These are phyloP conservation scores for Chrysochloris asiatica DNA, from an alignment of 2,113 vertebrate species.

Conservation along the genomic window DNA sequence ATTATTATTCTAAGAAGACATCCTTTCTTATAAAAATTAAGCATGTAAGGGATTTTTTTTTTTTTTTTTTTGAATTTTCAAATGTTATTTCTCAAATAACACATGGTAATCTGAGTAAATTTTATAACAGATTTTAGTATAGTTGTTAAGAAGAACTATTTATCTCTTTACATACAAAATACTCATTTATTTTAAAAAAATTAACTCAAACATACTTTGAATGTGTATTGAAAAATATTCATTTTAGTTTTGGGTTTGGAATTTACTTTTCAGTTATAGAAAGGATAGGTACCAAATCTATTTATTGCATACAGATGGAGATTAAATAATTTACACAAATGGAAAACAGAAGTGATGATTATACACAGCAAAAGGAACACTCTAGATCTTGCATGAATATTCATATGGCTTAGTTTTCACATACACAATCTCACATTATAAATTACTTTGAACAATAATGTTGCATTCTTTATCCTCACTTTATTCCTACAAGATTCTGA, in stretches of 20 bases:
- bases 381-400: conserved; percentile 67
- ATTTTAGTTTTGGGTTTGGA: conserved; percentile 23
- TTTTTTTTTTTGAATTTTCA: conserved; percentile 28
- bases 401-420: conserved; percentile 70
- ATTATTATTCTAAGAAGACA: background rate
- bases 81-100: conserved; percentile 27
- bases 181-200: background rate
- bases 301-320: conserved; percentile 65
- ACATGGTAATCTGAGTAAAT: background rate
- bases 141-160: background rate
- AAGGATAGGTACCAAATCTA: conserved; percentile 61
- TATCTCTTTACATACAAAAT: background rate
- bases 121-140: background rate
- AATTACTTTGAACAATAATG: conserved; percentile 59
- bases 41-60: background rate
- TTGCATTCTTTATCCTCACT: conserved; percentile 22
- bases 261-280: conserved; percentile 20
- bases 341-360: conserved; percentile 62
- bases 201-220: background rate
- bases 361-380: conserved; percentile 52
- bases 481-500: conserved; percentile 16
- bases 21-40: conserved; percentile 22
- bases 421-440: conserved; percentile 63
- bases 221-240: background rate
- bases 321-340: conserved; percentile 71